Base-by-base conservation (phyloP, 2,888 invertebrate species). In the Apantesis nais region DNA sequence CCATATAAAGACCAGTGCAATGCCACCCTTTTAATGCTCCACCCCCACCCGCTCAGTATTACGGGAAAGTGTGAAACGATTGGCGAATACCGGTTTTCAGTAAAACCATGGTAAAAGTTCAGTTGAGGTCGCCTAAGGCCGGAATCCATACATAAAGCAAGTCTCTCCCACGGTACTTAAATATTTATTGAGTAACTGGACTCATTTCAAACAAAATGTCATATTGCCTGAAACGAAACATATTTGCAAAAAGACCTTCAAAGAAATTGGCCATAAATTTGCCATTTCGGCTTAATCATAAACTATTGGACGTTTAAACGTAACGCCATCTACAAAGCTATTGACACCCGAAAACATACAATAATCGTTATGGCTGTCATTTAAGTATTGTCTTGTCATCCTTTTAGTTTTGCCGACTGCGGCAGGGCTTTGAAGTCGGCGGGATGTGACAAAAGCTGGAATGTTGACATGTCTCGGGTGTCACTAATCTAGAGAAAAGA, bases 301-400 rank as follows among this genome's bases (percentile, higher is more conserved):
- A 84, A 84, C 74, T 70, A 77, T 39, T 65, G 48, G 62, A 68
- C 66, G 74, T 74, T 78, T 78, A 74, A 70, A 81, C 76, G 70
- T 82, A 86, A 84, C 86, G 87, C 85, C 86, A 80, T 69, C 74
- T 74, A 76, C 79, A 82, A 76, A 75, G 67, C 72, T 72, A 82
- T 83, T 83, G 86, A 88, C 88, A 88, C 84, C 83, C 86, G 75
- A 86, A 86, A 86, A 83, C 85, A 83, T 84, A 92, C 92, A 93
- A 92, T 85, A 88, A 89, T 93, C 89, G 92, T 93, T 93, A 92
- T 88, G 84, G 82, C 85, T 83, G 88, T 90, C 90, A 87, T 92
- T 92, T 91, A 77, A 85, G 87, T 87, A 92, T 93, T 92, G 94
- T 93, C 90, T 91, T 90, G 89, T 89, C 89, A 86, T 86, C 88